These are phyloP conservation scores for Phymastichus coffea DNA, from an alignment of 1,140 invertebrate genomes.

Conservation along the genomic window DNA sequence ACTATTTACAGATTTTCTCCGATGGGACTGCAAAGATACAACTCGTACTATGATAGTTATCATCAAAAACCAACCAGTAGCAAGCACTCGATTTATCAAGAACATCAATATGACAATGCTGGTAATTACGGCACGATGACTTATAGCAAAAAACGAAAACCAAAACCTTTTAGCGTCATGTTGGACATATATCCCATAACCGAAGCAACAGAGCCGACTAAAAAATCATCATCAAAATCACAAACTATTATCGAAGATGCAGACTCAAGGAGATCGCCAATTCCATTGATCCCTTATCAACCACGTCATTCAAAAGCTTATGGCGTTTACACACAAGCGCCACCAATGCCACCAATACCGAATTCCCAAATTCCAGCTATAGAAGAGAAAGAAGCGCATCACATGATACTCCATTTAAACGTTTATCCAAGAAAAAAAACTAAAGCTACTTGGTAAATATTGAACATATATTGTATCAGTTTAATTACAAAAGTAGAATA, in stretches of 20 bases:
- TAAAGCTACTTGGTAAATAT: slow-evolving; percentile 39
- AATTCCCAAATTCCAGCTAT: too few relatives aligned
- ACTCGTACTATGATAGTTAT: slow-evolving; percentile 39
- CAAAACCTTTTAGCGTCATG: slow-evolving; percentile 55
- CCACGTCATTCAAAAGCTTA: slow-evolving; percentile 35
- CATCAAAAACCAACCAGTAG: slow-evolving; percentile 34
- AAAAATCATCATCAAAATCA: slow-evolving; percentile 35
- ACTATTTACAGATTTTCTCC: slow-evolving; percentile 50
- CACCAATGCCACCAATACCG: slow-evolving; percentile 30
- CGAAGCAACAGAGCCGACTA: slow-evolving; percentile 44
- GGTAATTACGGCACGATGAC: slow-evolving; percentile 27
- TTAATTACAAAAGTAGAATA: not conserved
- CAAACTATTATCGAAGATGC: slow-evolving; percentile 36
- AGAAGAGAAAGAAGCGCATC: too few relatives aligned
- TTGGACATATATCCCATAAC: slow-evolving; percentile 55
- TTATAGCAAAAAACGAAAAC: slow-evolving; percentile 40
- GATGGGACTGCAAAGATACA: slow-evolving; percentile 42
- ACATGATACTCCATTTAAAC: slow-evolving; percentile 56
- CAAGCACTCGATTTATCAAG: slow-evolving; percentile 23
- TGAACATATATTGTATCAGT: not conserved
- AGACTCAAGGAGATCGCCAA: slow-evolving; percentile 36
- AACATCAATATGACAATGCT: slow-evolving; percentile 32
- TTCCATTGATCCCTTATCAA: slow-evolving; percentile 34
- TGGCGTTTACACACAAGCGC: not conserved
- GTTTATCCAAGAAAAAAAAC: slow-evolving; percentile 48